Base-by-base conservation (phyloP, 1,140 invertebrate genomes). In the Drosophila pandora region DNA sequence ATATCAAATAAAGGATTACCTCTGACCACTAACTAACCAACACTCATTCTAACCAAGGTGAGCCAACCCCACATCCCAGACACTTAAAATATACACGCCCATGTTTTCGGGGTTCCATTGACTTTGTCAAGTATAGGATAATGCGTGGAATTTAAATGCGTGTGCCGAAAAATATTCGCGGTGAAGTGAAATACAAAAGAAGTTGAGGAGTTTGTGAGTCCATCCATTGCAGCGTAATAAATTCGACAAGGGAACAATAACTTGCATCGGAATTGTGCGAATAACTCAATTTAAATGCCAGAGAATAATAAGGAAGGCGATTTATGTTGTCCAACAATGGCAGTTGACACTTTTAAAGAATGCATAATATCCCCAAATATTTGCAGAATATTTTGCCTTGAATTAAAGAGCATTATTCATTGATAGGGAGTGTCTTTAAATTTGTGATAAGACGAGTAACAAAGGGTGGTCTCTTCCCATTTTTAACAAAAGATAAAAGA, bases 141-240 rank as follows among this genome's bases (percentile, higher is more conserved):
- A 52, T 47, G 77, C 64, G 17, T 43, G 74, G 81, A 85, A 85
- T 85, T 81, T 81, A 37, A 85, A 85, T 85, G 61, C 87, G 82
- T 64, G 77, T 25, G 17, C 50, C 64, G 43, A 54, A 76, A 32
- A 68, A 62, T 39, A 56, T 32, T 34, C 60, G 70, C 61, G 59
- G 53, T 50, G 63, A 81, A 56, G 69, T 76, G 71, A 78, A 52
- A 47, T 25, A 68, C 63, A 65, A 62, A 82, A 62, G 48, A 72
- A 62, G 32, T 72, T 17, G 57, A 61, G 56, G 60, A 65, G 49
- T 78, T 72, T 78, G 22, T 34, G 28, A 34, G 34, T 34, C 45
- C 43, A 70, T 41, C n/a, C 63, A 39, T 57, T 47, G 22, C 13
- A 45, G 12, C 17, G 30, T 21, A 12, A 69, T 70, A 41, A 68